Conservation (phyloP, 2,888 invertebrate species). For the Bombylius major region DNA sequence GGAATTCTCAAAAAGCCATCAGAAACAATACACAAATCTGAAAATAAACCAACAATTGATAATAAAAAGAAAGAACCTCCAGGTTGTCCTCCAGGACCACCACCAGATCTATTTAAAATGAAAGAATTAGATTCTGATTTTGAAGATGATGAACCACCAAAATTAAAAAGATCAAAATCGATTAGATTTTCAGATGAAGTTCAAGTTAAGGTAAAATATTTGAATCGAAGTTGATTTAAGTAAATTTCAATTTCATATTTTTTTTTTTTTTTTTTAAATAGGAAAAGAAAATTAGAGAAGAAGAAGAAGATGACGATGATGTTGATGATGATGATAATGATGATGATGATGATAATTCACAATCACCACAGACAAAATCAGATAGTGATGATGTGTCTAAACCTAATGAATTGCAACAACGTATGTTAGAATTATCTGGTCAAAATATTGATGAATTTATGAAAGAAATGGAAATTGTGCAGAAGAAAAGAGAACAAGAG, state of each 20-base stretch:
- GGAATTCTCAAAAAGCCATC: constrained; percentile 65
- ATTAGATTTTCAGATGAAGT: constrained; percentile 53
- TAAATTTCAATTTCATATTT: background rate
- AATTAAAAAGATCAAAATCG: constrained; percentile 38
- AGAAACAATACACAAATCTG: constrained; percentile 23
- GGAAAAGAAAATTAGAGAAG: background rate
- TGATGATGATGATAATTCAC: too few species aligned
- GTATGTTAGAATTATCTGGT: constrained; percentile 78
- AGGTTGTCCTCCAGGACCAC: constrained; percentile 77
- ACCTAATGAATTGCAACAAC: constrained; percentile 68
- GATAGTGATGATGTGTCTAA: constrained; percentile 34
- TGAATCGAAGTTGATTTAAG: background rate
- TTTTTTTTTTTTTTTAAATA: background rate
- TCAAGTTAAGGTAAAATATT: constrained; percentile 26
- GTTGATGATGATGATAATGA: too few species aligned
- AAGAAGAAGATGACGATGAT: too few species aligned
- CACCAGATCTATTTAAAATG: constrained; percentile 57
- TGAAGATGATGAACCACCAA: constrained; percentile 28
- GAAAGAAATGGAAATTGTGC: constrained; percentile 84
- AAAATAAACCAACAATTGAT: constrained; percentile 23
- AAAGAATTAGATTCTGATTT: constrained; percentile 43
- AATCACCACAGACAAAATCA: constrained; percentile 8
- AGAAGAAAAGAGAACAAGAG: constrained; percentile 58
- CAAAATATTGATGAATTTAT: constrained; percentile 87
- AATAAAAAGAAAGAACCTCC: constrained; percentile 52